Evolutionary conservation across 2,888 invertebrate genomes (phyloP).

Genomic region (Sphaerophoria taeniata): DNA sequence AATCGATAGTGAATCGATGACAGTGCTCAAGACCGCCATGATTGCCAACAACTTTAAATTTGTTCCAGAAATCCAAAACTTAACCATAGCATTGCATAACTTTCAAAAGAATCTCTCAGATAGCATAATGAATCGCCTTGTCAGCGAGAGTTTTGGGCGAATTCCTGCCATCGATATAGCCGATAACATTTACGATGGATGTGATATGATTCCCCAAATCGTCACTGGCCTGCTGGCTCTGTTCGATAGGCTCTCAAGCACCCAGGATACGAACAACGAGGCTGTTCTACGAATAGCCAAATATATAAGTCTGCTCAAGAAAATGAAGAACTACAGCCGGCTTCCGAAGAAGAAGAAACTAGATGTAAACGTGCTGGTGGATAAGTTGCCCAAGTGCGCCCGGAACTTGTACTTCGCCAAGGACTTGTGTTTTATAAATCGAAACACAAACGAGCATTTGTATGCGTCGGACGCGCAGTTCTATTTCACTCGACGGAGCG

Average conservation of each 20-base stretch:
- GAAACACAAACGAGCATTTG: not conserved
- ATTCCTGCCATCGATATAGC: not conserved
- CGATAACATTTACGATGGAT: not conserved
- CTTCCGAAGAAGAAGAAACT: not conserved
- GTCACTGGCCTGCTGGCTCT: not conserved
- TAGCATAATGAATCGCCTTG: not conserved
- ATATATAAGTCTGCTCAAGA: not conserved
- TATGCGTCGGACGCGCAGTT: not conserved
- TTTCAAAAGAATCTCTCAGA: not conserved
- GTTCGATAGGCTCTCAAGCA: not conserved
- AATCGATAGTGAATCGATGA: not conserved
- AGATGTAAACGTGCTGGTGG: not conserved
- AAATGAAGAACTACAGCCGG: not conserved
- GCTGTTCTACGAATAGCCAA: not conserved
- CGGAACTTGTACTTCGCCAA: not conserved
- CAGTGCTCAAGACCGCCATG: not conserved
- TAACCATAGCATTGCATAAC: not conserved
- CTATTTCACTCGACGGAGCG: not conserved
- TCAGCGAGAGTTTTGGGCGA: not conserved
- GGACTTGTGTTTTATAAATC: not conserved
- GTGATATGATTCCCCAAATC: not conserved
- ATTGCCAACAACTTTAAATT: not conserved
- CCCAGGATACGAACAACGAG: not conserved
- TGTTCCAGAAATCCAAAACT: not conserved
- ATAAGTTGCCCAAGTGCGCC: not conserved